phyloP scores from a whole-genome alignment of 1,140 invertebrate genomes.

The Nylanderia fulva region DNA sequence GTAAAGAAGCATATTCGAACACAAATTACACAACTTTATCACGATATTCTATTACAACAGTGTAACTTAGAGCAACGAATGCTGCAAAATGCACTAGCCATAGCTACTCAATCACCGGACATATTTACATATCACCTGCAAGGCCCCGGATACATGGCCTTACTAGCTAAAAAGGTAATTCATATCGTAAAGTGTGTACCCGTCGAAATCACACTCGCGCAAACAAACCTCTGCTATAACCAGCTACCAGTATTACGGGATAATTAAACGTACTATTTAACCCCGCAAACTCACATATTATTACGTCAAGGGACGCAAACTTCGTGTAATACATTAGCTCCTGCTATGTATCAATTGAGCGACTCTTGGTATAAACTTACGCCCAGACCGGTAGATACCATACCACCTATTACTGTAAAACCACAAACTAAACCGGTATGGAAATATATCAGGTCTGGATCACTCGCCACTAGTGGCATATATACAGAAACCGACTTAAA shows the following conservation, averaged over 20 bases:
- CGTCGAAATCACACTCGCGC: neutral
- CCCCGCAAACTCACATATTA: neutral
- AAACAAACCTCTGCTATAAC: neutral
- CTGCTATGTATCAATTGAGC: neutral
- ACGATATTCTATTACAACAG: no score
- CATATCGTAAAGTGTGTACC: conserved; percentile 52
- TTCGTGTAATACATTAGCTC: neutral
- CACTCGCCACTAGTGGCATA: no score
- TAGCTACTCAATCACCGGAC: no score
- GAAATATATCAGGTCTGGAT: no score
- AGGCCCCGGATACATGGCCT: conserved; percentile 31
- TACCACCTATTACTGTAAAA: neutral
- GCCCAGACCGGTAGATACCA: neutral
- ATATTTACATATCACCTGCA: neutral
- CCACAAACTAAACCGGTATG: neutral
- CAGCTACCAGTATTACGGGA: conserved; percentile 39
- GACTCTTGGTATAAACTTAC: neutral
- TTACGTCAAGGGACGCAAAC: neutral
- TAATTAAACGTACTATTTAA: neutral
- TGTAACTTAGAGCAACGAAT: no score
- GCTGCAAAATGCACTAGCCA: no score
- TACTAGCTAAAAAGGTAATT: no score
- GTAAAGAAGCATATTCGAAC: neutral
- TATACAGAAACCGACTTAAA: neutral
- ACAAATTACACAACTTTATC: no score